phyloP scores from a whole-genome alignment of 2,797 vertebrate genomes.

The Pseudochirops corinnae region DNA sequence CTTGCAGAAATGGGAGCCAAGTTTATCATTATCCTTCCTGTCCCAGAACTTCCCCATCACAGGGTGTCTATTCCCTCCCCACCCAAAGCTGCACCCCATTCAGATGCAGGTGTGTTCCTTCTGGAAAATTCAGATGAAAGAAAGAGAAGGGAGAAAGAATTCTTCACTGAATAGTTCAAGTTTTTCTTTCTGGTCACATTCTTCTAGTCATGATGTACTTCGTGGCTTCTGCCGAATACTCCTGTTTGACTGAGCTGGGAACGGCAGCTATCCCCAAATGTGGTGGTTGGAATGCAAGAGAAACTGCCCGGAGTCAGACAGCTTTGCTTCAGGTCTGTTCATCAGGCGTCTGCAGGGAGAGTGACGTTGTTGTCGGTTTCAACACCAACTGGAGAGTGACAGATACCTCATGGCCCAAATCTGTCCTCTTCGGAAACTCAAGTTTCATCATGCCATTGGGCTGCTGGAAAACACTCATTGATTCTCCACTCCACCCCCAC shows the following conservation, averaged over 20 bases:
- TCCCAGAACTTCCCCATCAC: background rate
- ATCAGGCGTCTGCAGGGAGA: background rate
- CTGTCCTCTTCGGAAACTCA: too few species aligned
- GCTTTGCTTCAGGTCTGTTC: background rate
- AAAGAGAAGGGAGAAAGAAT: background rate
- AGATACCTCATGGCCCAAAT: background rate
- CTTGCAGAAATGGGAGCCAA: background rate
- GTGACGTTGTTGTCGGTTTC: background rate
- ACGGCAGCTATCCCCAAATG: constrained; percentile 4
- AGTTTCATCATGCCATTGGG: rapidly evolving
- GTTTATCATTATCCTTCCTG: background rate
- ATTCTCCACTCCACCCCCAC: background rate
- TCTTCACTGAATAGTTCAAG: constrained; percentile 53
- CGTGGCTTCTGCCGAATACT: constrained; percentile 41
- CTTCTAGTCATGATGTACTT: constrained; percentile 58
- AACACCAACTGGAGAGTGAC: background rate
- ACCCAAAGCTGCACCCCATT: constrained; percentile 36
- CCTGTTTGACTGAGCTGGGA: constrained; percentile 21
- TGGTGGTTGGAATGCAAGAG: background rate
- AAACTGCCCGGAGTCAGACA: background rate
- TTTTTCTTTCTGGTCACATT: constrained; percentile 65
- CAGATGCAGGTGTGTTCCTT: constrained; percentile 72
- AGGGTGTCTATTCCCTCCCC: constrained; percentile 51
- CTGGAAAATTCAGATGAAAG: constrained; percentile 73
- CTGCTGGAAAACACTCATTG: background rate